A percentile compares a stretch with the other conserved stretches of the same genome.
phyloP scores from a whole-genome alignment of 1,140 invertebrate genomes.

The Bathynomus jamesi region DNA sequence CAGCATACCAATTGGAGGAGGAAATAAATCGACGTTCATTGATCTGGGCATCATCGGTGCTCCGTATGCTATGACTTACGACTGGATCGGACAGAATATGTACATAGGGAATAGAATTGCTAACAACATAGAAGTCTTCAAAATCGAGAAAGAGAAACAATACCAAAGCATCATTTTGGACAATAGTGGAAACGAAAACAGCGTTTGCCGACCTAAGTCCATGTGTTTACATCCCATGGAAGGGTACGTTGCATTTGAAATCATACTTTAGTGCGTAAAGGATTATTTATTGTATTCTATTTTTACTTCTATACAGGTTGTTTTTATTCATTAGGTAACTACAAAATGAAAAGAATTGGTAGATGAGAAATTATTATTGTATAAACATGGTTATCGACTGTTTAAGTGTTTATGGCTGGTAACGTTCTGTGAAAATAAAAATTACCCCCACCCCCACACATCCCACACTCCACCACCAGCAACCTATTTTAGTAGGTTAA shows the following conservation, averaged over 20 bases:
- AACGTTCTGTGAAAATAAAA: too few relatives aligned
- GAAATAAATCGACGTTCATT: constrained; percentile 77
- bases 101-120: constrained; percentile 86
- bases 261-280: too few relatives aligned
- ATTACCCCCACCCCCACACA: too few relatives aligned
- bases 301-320: too few relatives aligned
- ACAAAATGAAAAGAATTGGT: too few relatives aligned
- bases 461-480: too few relatives aligned
- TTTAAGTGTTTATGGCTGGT: too few relatives aligned
- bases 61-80: constrained; percentile 84
- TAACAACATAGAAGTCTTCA: constrained; percentile 86
- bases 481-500: too few relatives aligned
- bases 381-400: too few relatives aligned
- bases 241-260: constrained; percentile 59
- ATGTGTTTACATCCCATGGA: constrained; percentile 83
- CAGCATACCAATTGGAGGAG: constrained; percentile 71
- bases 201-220: constrained; percentile 77
- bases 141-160: constrained; percentile 71
- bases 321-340: too few relatives aligned
- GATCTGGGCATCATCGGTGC: constrained; percentile 73
- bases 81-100: constrained; percentile 92
- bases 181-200: constrained; percentile 77
- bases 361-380: too few relatives aligned
- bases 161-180: constrained; percentile 79
- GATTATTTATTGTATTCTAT: too few relatives aligned